Evolutionary conservation across 2,113 vertebrate species (phyloP), one percentile per base, ranked within the genome.

Genomic region (Sprattus sprattus): DNA sequence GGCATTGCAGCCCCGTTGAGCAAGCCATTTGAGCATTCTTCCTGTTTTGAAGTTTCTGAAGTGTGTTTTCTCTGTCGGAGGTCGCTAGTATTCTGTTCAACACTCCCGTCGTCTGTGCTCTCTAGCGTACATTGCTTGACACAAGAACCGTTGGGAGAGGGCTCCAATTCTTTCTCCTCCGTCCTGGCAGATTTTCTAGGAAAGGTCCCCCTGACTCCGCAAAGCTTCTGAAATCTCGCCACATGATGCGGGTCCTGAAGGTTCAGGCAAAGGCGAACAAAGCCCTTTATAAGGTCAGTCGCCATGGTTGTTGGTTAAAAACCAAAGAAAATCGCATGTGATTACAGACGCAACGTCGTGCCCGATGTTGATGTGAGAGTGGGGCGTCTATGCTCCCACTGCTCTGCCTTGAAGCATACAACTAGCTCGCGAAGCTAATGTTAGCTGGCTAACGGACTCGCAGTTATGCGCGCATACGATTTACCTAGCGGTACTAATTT

Each of bases 191-290:
- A 4, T 64, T 89, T 89, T 0, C 85, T 90, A 82, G 89, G 47
- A 86, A 93, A 94, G 0, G 95, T 94, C 8, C 93, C 95, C 85
- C 94, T 93, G 82, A 99, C 95, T n/a, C 98, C 98, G 92, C 98
- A 99, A 0, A 98, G 88, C 20, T 92, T 92, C 88, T 99, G 98
- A 93, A 99, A 99, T 57, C 92, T 88, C 50, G 97, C 98, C 45
- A 99, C 98, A 89, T 95, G 96, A 83, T 92, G 84, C n/a, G 98
- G 97, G 54, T 99, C 96, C 86, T 97, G 97, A 64, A 99, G 92
- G 83, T 93, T 91, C 57, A 89, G 87, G 25, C 94, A 95, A 87
- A 96, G 91, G 84, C 84, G 91, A 0, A 91, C 83, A 39, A 95
- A 93, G 45, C 82, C 86, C 64, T 88, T 84, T 10, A 92, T 84